Conservation (phyloP, 1,140 invertebrate genomes). For the Lasioglossum baleicum region DNA sequence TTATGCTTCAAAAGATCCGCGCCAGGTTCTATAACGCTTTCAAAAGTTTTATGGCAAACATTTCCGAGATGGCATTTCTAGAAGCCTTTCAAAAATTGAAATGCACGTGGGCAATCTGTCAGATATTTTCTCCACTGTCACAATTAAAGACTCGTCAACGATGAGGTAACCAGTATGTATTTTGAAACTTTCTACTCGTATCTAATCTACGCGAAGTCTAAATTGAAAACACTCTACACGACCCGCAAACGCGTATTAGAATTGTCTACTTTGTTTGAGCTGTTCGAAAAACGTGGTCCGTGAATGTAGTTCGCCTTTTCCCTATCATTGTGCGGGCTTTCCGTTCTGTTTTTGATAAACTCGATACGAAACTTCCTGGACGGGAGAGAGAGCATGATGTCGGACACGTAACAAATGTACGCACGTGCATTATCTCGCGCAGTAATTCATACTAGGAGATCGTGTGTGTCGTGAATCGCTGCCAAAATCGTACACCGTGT, state of each 20-base stretch:
- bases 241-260: no score
- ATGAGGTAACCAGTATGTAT: not conserved
- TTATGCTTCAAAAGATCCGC: no score
- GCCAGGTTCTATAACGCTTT: not conserved
- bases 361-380: conserved; percentile 67
- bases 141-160: not conserved
- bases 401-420: conserved; percentile 62
- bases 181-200: not conserved
- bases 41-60: no score
- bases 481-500: no score
- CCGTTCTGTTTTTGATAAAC: conserved; percentile 71
- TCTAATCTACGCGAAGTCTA: no score
- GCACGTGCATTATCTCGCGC: conserved; percentile 48
- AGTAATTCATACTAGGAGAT: conserved; percentile 31
- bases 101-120: no score
- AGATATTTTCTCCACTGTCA: not conserved
- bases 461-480: not conserved
- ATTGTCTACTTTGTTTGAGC: no score
- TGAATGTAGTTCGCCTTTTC: conserved; percentile 37
- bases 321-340: conserved; percentile 64
- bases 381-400: conserved; percentile 20
- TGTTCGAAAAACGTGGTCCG: not conserved
- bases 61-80: no score
- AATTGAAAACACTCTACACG: no score
- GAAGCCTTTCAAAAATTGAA: no score